phyloP scores from a whole-genome alignment of 2,113 vertebrate species.

The Microcebus ravelobensis region DNA sequence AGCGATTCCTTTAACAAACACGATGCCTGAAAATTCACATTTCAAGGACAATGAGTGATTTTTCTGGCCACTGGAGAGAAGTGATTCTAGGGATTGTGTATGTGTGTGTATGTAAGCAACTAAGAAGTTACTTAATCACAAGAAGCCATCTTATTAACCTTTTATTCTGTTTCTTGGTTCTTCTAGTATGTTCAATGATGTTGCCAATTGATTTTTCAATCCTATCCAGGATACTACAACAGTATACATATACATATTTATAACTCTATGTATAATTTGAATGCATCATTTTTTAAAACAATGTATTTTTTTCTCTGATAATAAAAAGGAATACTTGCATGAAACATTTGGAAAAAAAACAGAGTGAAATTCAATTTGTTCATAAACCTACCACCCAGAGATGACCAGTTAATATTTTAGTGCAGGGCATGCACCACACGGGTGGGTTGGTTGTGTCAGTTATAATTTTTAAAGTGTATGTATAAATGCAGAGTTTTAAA shows the following conservation, averaged over 20 bases:
- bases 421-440: neutral
- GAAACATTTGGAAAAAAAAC: neutral
- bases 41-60: conserved; percentile 46
- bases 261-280: neutral
- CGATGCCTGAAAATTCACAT: neutral
- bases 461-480: neutral
- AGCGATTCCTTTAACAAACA: neutral
- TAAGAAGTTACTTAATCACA: neutral
- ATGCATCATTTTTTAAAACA: neutral
- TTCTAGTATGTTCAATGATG: neutral
- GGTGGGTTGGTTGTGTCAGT: neutral
- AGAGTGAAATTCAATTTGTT: neutral
- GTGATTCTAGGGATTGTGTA: neutral
- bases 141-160: neutral
- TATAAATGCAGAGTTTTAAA: neutral
- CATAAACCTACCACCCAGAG: neutral
- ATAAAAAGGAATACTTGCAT: neutral
- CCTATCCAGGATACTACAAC: neutral
- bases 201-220: neutral
- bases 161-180: neutral
- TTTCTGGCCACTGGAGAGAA: conserved; percentile 54
- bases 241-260: neutral
- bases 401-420: neutral
- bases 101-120: neutral
- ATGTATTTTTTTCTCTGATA: neutral